Percentiles rank a stretch among this genome's conserved stretches.
Conservation (phyloP, 1,140 invertebrate species). For the Sycophila sp. region DNA sequence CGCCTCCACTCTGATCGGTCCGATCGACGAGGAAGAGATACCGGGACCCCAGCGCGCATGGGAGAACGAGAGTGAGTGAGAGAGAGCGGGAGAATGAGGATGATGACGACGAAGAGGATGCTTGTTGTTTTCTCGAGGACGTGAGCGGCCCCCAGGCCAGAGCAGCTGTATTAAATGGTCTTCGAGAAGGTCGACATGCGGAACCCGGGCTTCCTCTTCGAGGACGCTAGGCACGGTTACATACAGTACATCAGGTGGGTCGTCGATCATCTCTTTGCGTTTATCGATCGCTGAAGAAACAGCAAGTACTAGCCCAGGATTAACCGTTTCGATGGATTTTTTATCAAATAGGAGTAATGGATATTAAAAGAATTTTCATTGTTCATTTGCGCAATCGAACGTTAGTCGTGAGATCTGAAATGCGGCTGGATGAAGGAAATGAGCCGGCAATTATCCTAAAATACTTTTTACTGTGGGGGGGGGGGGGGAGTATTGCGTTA, state of each 20-base stretch:
- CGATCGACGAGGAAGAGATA: conserved; percentile 1
- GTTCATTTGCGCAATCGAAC: no score
- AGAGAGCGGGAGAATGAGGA: not conserved
- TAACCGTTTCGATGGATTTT: no score
- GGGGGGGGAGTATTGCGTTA: no score
- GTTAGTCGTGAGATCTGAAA: no score
- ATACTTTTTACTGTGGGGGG: no score
- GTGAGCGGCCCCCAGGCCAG: conserved; percentile 1
- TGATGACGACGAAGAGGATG: not conserved
- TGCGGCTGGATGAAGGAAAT: no score
- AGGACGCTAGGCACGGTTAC: conserved; percentile 64
- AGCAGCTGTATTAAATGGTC: conserved; percentile 60
- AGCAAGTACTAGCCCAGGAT: no score
- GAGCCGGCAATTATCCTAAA: no score
- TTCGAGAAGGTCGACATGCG: conserved; percentile 64
- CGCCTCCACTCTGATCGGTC: conserved; percentile 14
- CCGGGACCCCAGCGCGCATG: no score
- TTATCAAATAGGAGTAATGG: no score
- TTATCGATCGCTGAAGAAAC: no score
- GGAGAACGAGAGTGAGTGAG: conserved; percentile 8
- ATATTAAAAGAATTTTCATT: no score
- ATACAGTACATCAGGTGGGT: conserved; percentile 64
- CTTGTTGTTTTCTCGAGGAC: conserved; percentile 16
- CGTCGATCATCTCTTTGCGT: not conserved
- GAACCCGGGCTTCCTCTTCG: conserved; percentile 64